A percentile compares a stretch with the other conserved stretches of the same genome.
Evolutionary conservation across 64 coral and sea anemone species (phyloP).

Genomic region (Trachythela sp.): DNA sequence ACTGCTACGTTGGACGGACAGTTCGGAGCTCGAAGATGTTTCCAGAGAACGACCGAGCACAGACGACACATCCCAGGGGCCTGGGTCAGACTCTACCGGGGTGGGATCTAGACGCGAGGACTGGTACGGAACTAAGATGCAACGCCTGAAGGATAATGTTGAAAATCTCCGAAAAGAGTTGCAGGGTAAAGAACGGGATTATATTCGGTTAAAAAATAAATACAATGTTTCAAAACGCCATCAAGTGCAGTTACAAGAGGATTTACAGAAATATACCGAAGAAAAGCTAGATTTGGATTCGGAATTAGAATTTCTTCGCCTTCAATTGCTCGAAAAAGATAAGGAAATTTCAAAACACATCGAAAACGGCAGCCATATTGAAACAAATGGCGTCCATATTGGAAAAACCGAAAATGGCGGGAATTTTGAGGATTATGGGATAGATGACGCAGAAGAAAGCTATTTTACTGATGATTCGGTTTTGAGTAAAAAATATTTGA

Average conservation of each 20-base stretch:
- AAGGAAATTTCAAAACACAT: background rate
- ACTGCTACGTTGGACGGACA: background rate
- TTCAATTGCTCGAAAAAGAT: slow-evolving; percentile 13
- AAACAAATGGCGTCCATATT: background rate
- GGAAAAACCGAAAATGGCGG: background rate
- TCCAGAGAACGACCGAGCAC: background rate
- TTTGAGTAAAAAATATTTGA: background rate
- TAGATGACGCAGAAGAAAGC: background rate
- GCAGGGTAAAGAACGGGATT: background rate
- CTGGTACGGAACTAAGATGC: background rate
- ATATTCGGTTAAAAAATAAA: background rate
- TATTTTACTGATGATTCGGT: background rate
- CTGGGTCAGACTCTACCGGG: background rate
- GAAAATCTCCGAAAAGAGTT: background rate
- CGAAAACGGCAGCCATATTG: background rate
- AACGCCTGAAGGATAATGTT: background rate
- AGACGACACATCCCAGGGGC: background rate
- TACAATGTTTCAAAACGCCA: background rate
- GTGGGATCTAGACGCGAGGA: background rate
- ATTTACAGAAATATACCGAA: background rate
- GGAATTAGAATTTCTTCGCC: background rate
- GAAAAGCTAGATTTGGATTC: background rate
- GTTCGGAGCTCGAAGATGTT: background rate
- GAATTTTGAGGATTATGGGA: background rate
- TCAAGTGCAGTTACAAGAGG: background rate